phyloP scores from a whole-genome alignment of 2,797 vertebrate species.

The Macropus fuliginosus region DNA sequence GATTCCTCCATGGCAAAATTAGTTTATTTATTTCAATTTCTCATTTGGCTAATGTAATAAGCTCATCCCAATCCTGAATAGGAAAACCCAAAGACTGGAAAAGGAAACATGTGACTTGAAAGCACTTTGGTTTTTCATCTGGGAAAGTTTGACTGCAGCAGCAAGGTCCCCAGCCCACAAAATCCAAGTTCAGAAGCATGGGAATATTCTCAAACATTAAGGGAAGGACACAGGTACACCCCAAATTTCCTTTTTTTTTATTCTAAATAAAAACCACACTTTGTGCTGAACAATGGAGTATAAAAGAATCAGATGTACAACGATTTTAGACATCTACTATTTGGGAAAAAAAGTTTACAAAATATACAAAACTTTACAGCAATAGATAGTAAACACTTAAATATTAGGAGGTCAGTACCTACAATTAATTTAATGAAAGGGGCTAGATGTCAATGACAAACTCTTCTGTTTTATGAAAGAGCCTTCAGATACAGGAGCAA shows the following conservation, averaged over 20 bases:
- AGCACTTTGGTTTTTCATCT: constrained; percentile 33
- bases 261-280: constrained; percentile 92
- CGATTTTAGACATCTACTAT: constrained; percentile 86
- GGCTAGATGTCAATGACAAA: constrained; percentile 81
- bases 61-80: not conserved
- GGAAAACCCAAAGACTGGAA: constrained; percentile 62
- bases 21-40: constrained; percentile 37
- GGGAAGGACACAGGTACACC: constrained; percentile 47
- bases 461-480: constrained; percentile 65
- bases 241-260: constrained; percentile 82
- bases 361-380: constrained; percentile 92
- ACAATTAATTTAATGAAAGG: constrained; percentile 85
- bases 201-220: not conserved
- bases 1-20: not conserved
- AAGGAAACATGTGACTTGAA: constrained; percentile 9
- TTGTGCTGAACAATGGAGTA: constrained; percentile 89
- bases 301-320: constrained; percentile 89
- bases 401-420: constrained; percentile 88
- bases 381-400: constrained; percentile 90
- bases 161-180: not conserved
- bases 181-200: not conserved
- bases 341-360: constrained; percentile 85
- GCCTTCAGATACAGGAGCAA: constrained; percentile 42
- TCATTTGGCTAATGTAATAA: constrained; percentile 3
- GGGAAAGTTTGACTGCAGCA: not conserved